Evolutionary conservation across 1,140 invertebrate species (phyloP).

Genomic region (Penaeus japonicus): DNA sequence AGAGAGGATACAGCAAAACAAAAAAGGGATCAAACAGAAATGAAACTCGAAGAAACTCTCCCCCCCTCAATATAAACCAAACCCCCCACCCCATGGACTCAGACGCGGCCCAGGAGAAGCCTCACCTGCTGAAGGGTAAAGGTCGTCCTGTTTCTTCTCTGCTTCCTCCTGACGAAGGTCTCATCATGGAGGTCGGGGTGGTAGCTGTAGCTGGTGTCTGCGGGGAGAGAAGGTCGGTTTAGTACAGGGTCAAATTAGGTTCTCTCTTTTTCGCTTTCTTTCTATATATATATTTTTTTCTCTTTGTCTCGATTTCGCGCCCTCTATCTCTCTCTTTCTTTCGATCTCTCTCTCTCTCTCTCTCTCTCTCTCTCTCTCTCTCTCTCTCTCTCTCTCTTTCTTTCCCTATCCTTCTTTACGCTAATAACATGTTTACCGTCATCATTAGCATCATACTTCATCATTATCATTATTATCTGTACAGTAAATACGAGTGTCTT

Average conservation of each 20-base stretch:
- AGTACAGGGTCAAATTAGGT: too few species aligned
- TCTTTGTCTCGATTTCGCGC: too few species aligned
- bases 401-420: not conserved
- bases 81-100: too few species aligned
- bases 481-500: too few species aligned
- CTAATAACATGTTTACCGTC: not conserved
- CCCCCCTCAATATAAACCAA: too few species aligned
- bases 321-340: too few species aligned
- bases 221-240: not conserved
- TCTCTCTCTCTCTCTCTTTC: not conserved
- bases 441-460: not conserved
- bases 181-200: constrained; percentile 93
- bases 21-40: too few species aligned
- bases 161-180: constrained; percentile 93
- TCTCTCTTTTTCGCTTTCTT: too few species aligned
- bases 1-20: too few species aligned
- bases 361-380: not conserved
- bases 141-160: constrained; percentile 93
- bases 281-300: too few species aligned
- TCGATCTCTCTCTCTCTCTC: not conserved
- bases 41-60: too few species aligned
- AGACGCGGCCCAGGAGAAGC: too few species aligned
- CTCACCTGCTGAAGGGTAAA: constrained; percentile 94
- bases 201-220: constrained; percentile 82
- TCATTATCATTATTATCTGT: not conserved